Base-by-base conservation (phyloP, 1,140 invertebrate species). In the Bombyx mandarina region DNA sequence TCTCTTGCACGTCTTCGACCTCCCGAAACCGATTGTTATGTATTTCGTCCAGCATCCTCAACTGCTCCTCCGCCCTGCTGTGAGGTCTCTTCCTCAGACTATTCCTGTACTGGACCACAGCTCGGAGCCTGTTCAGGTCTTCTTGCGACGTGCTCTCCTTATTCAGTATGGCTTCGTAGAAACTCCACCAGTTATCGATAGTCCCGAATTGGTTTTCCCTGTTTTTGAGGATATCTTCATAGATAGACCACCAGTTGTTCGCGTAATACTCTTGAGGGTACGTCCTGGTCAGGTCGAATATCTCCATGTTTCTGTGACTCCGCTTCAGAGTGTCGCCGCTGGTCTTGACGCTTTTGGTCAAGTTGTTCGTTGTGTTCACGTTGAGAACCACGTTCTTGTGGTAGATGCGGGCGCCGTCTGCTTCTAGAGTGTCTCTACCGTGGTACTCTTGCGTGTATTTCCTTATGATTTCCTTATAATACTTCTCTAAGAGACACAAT, bases 231-330 rank as follows among this genome's bases (percentile, higher is more conserved):
- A 89, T 65, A 44, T 88, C 86, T 55, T 86, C 83, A 69, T 89
- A 89, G 8, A 89, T 89, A 0, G 75, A 69, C 88, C 88, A 89
- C 88, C 88, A 89, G 63, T 89, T 89, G 63, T 88, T 88, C 0
- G 88, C 88, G 70, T 89, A 89, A 57, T 86, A 89, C 57, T 89
- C 69, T 10, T 69, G 47, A 0, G 88, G 86, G 53, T 89, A 88
- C 3, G 82, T 86, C 6, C 79, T 52, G 0, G 77, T 86, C 45
- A 88, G 44, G 26, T 87, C 81, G 56, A 77, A 79, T 3, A 86
- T 87, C 67, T 84, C 77, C 54, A 68, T 74, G 43, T 82, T 79
- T 62, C 44, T 68, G n/a, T 18, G 62, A 62, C 8, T 69, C 67
- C n/a, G 70, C 60, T 74, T 69, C 7, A 72, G 52, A 12, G 63